Percentiles rank a stretch among this genome's conserved stretches.
These are phyloP conservation scores for Cariama cristata DNA, from an alignment of 2,113 vertebrate genomes.

Conservation along the genomic window DNA sequence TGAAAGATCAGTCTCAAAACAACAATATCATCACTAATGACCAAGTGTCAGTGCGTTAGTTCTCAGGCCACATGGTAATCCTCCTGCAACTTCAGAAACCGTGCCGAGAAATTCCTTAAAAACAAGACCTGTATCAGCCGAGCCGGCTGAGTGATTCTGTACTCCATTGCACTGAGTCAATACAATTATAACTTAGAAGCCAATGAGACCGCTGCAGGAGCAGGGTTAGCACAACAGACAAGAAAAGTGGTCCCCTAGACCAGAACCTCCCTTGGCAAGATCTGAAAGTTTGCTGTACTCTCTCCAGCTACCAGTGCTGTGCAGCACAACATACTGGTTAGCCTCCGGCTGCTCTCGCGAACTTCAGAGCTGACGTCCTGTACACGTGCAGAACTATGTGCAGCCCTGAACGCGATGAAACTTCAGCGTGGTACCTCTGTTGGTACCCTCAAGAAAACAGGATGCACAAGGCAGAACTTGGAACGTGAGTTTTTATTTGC, in stretches of 20 bases:
- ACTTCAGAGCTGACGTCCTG: not conserved
- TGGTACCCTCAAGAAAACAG: not conserved
- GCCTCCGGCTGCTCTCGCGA: not conserved
- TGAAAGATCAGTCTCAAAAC: not conserved
- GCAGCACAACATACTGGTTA: not conserved
- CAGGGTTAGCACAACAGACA: not conserved
- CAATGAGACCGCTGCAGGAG: not conserved
- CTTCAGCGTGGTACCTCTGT: not conserved
- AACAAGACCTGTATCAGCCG: not conserved
- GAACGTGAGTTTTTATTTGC: not conserved
- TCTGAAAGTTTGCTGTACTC: not conserved
- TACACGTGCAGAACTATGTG: not conserved
- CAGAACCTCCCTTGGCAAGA: not conserved
- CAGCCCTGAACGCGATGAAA: not conserved
- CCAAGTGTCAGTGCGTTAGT: not conserved
- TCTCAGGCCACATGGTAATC: not conserved
- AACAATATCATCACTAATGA: not conserved
- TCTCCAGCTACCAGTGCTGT: not conserved
- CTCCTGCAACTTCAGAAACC: not conserved
- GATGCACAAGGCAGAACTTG: not conserved
- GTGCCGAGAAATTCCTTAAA: not conserved
- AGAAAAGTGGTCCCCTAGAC: not conserved
- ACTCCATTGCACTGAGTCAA: rapidly evolving
- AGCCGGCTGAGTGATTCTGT: not conserved
- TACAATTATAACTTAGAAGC: not conserved